Conservation (phyloP, 2,113 vertebrate species). For the Trematocara unimaculatum region DNA sequence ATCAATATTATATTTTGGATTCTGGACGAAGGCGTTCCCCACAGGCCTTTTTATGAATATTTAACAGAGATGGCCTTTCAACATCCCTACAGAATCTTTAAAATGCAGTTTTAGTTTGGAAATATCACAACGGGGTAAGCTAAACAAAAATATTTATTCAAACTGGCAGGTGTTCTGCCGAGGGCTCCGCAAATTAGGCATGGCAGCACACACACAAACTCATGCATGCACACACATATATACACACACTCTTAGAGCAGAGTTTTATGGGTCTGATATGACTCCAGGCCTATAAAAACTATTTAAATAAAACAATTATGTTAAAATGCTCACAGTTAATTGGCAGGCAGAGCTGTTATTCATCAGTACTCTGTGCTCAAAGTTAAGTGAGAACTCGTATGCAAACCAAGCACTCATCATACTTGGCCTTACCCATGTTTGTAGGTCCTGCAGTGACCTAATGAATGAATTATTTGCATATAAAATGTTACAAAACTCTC, state of each 20-base stretch:
- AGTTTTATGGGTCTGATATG: not conserved
- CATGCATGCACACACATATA: not conserved
- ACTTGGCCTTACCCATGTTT: not conserved
- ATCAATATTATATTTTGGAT: slow-evolving; percentile 58
- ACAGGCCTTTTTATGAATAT: slow-evolving; percentile 39
- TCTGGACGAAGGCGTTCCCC: slow-evolving; percentile 16
- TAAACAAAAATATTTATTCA: not conserved
- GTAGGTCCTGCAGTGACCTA: not conserved
- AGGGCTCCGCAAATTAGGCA: not conserved
- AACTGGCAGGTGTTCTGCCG: not conserved
- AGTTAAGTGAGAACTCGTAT: not conserved
- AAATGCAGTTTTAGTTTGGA: not conserved
- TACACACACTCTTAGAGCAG: not conserved
- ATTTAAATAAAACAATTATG: not conserved
- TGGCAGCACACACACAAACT: not conserved
- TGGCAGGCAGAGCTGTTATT: not conserved
- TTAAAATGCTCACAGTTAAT: not conserved
- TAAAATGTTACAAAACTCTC: not conserved
- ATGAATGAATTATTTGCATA: not conserved
- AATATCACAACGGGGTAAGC: not conserved
- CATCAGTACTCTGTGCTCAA: not conserved
- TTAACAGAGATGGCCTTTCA: slow-evolving; percentile 27
- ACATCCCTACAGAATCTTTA: not conserved
- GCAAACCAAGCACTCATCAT: not conserved
- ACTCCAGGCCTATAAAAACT: not conserved